Base-by-base conservation (phyloP, 1,140 invertebrate species). In the Saccostrea cuccullata region DNA sequence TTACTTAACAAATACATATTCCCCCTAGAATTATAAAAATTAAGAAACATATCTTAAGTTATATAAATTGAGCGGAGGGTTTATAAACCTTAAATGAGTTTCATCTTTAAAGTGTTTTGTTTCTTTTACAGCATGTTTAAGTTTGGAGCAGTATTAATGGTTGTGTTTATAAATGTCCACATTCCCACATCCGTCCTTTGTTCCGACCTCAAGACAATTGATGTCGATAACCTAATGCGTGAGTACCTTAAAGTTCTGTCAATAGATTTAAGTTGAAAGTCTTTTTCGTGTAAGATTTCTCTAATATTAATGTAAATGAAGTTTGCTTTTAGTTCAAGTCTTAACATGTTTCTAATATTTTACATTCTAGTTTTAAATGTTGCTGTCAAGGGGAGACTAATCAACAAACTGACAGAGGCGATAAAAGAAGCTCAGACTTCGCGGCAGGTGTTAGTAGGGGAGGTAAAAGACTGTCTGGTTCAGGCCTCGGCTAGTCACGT, bases 401-500 rank as follows among this genome's bases (percentile, higher is more conserved):
- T 84, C 47, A 84, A 84, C 17, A 84, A 84, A 55, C 40, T 84
- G 12, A 84, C 82, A 3, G 55, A 23, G 47, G 82, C 55, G 40
- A 55, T 84, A 12, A 17, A 55, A 55, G n/a, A 23, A 55, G 23
- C 55, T 2, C 82, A 84, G 40, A 55, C 17, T 55, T 17, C 82
- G n/a, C 40, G 82, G 40, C 40, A 56, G n/a, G 40, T 12, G 17
- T 26, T 84, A 17, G 40, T 23, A n/a, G 82, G 55, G 55, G 23
- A 55, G 9, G 82, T 84, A 8, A 55, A 84, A 26, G 82, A 55
- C 20, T 84, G 82, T 55, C 23, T 84, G 15, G 55, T 84, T 12
- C 47, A 84, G 55, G 82, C 55, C n/a, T 84, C 82, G 17, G 82
- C 82, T 12, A 23, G 20, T 55, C 82, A 84, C 20, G 82, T 84